Evolutionary conservation across 2,797 vertebrate species (phyloP), one percentile per base, ranked within the genome.

Genomic region (Phoxinus dragarum): DNA sequence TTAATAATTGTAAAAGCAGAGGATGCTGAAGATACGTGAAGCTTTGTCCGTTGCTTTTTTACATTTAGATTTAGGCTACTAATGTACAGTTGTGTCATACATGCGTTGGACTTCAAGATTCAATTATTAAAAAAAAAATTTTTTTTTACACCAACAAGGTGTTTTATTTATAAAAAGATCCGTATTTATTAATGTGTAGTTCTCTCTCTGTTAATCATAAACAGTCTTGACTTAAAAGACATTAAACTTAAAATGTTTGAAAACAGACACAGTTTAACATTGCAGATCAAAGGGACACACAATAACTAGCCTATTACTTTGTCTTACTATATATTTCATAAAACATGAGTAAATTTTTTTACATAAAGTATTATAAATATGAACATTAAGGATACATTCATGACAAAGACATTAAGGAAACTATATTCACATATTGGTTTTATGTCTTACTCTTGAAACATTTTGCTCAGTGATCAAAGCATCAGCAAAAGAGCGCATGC

Each of bases 401-500:
- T 6, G 31, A 64, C 59, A 64, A 61, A 64, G 2, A 31, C 27
- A 16, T 16, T 14, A 16, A 31, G 27, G 59, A 31, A 64, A 27
- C 12, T 11, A 61, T 61, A 61, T 61, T 61, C 4, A 64, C 12
- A 31, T 64, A 47, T 14, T 27, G 27, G 3, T 64, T 64, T 23
- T 68, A 11, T 36, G n/a, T n/a, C n/a, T 61, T 31, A n/a, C 12
- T 66, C 31, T 17, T 8, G 23, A 44, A 72, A 23, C 19, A 40
- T 44, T 72, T 72, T 66, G 38, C 38, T 73, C 14, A n/a, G 42
- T 27, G 69, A 34, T 5, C 42, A 49, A 9, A 49, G n/a, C n/a
- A 44, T 69, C 47, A 54, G 66, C 11, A 1, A 17, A 67, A 54
- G 1, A 2, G n/a, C 80, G 80, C 80, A 59, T 82, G 80, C 80